These are phyloP conservation scores for Amiota mariae DNA, from an alignment of 2,888 invertebrate genomes.

Conservation along the genomic window DNA sequence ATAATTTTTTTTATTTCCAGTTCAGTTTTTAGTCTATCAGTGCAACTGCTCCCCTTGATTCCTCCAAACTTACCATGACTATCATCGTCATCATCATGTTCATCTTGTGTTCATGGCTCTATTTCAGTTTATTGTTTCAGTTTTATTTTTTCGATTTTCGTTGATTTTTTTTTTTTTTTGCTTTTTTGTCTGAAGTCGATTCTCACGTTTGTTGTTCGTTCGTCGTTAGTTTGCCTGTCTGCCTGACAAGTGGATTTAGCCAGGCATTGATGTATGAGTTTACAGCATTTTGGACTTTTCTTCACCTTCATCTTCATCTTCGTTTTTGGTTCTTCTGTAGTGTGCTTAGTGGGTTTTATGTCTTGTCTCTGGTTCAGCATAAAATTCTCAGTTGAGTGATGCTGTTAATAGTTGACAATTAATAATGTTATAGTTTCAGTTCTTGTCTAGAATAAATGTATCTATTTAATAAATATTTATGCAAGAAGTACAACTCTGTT, in stretches of 20 bases:
- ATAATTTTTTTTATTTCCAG: slow-evolving; percentile 1
- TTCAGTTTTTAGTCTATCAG: not conserved
- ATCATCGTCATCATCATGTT: slow-evolving; percentile 23
- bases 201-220: slow-evolving; percentile 58
- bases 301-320: slow-evolving; percentile 10
- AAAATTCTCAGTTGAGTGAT: slow-evolving; percentile 58
- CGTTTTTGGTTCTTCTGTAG: slow-evolving; percentile 26
- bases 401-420: slow-evolving; percentile 61
- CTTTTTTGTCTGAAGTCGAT: slow-evolving; percentile 48
- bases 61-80: not conserved
- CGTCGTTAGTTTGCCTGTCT: too few relatives aligned
- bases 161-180: slow-evolving; percentile 42
- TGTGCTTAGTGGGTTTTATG: not conserved
- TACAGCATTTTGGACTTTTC: slow-evolving; percentile 55
- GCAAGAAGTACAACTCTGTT: slow-evolving; percentile 21
- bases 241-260: slow-evolving; percentile 65
- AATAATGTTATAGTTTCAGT: slow-evolving; percentile 47
- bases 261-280: slow-evolving; percentile 64
- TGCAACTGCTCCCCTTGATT: not conserved
- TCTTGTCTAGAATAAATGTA: slow-evolving; percentile 18
- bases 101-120: slow-evolving; percentile 51
- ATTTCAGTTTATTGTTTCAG: too few relatives aligned
- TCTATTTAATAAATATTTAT: slow-evolving; percentile 31
- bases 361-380: slow-evolving; percentile 45
- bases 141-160: too few relatives aligned